phyloP scores from a whole-genome alignment of 2,113 vertebrate genomes.

The Anas platyrhynchos region DNA sequence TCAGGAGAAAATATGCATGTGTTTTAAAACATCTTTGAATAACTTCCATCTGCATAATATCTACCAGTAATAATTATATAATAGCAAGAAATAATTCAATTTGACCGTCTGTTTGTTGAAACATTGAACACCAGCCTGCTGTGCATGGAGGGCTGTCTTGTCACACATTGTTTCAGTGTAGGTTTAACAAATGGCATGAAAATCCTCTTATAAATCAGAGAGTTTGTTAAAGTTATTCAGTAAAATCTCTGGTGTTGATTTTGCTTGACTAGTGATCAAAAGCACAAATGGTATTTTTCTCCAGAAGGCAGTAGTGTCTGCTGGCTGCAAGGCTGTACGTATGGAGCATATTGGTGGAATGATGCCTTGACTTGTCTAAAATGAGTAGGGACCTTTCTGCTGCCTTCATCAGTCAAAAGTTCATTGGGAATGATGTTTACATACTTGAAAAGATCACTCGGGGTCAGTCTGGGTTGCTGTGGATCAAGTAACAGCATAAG shows the following conservation, averaged over 20 bases:
- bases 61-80: conserved; percentile 26
- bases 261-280: background rate
- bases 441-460: background rate
- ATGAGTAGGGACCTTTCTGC: background rate
- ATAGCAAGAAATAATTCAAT: conserved; percentile 32
- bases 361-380: background rate
- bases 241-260: background rate
- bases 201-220: background rate
- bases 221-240: background rate
- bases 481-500: background rate
- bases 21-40: conserved; percentile 27
- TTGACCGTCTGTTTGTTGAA: conserved; percentile 28
- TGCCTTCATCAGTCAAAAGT: background rate
- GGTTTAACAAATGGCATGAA: background rate
- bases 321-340: background rate
- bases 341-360: background rate
- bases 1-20: conserved; percentile 8
- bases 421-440: background rate
- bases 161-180: background rate
- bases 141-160: background rate
- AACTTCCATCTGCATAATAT: conserved; percentile 15
- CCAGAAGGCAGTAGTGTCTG: background rate
- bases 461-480: background rate
- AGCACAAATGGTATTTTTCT: background rate
- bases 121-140: background rate